Base-by-base conservation (phyloP, 1,140 invertebrate species). In the Philopotamus ludificatus region DNA sequence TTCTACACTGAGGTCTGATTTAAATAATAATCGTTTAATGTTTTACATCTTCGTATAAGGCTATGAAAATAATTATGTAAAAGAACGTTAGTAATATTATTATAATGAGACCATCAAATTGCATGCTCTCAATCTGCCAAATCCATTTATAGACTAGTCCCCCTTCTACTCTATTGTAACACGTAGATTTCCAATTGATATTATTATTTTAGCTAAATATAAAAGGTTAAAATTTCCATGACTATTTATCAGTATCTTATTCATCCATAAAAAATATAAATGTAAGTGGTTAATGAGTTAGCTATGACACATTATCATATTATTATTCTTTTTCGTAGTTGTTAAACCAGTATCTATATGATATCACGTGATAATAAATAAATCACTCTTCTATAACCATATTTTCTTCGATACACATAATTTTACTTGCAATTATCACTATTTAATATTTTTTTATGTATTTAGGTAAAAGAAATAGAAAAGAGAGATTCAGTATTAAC, bases 391-490 rank as follows among this genome's bases (percentile, higher is more conserved):
- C n/a, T n/a, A n/a, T n/a, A n/a, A n/a, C n/a, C n/a, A n/a, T n/a
- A n/a, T n/a, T n/a, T n/a, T n/a, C n/a, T n/a, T n/a, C n/a, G n/a
- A n/a, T n/a, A n/a, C n/a, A n/a, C n/a, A n/a, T n/a, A n/a, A n/a
- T n/a, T n/a, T n/a, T n/a, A n/a, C n/a, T n/a, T n/a, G n/a, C n/a
- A n/a, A n/a, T n/a, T n/a, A n/a, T n/a, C n/a, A n/a, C n/a, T 34
- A 34, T 34, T 7, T 34, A 34, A 34, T 34, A 12, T 34, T 12
- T 34, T 34, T 34, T 50, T 65, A n/a, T 42, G 61, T 60, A 79
- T 82, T 67, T 67, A 97, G 92, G 92, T 98, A 1, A 98, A 98
- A 82, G 89, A 93, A 81, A 97, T 97, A 53, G 95, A 98, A 78
- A 92, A 95, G 76, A 81, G 90, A 65, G 94, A 96, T 79, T 89